Percentiles rank a stretch among this genome's conserved stretches.
phyloP scores from a whole-genome alignment of 2,797 vertebrate genomes.

The Sebastes kiyomatsui region DNA sequence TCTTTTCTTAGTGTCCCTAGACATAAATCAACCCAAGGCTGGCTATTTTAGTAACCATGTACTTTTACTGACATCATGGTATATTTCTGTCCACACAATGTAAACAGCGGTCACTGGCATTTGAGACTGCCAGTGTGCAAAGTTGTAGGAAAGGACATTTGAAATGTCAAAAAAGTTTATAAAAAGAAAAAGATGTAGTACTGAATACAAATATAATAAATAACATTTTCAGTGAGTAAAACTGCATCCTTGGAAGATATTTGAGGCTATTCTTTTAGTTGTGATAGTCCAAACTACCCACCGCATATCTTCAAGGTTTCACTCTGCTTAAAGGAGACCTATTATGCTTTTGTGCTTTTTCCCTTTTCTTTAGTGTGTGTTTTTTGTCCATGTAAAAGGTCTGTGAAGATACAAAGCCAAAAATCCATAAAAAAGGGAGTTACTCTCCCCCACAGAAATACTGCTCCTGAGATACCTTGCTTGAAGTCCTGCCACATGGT shows the following conservation, averaged over 20 bases:
- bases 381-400: no score
- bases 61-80: slow-evolving; percentile 29
- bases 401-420: no score
- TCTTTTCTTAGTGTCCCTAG: not conserved
- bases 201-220: not conserved
- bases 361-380: not conserved
- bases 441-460: no score
- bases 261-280: slow-evolving; percentile 10
- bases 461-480: no score
- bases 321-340: not conserved
- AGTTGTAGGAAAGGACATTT: not conserved
- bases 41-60: slow-evolving; percentile 24
- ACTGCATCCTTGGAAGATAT: not conserved
- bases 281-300: not conserved
- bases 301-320: slow-evolving; percentile 1
- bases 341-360: not conserved
- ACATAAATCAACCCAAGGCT: slow-evolving; percentile 17
- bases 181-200: not conserved
- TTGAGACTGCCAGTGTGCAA: not conserved
- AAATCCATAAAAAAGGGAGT: no score
- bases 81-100: slow-evolving; percentile 15
- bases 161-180: slow-evolving; percentile 1
- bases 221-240: slow-evolving; percentile 8
- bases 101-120: slow-evolving; percentile 29
- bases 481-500: no score